These are phyloP conservation scores for Sturnus vulgaris DNA, from an alignment of 2,113 vertebrate species.

Conservation along the genomic window DNA sequence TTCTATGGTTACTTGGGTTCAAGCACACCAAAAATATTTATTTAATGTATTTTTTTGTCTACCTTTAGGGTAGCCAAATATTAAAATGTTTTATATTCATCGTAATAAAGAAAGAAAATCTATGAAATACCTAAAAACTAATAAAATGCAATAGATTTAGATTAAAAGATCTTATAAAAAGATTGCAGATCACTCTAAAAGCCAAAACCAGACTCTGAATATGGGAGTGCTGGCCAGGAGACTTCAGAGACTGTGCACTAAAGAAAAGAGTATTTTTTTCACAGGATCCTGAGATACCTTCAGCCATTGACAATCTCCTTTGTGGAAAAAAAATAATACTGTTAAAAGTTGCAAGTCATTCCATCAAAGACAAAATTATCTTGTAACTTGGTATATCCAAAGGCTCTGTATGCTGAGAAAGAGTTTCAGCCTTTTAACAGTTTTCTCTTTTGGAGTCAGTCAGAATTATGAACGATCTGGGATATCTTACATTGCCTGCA, in stretches of 20 bases:
- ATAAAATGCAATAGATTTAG: not conserved
- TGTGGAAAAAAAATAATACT: not conserved
- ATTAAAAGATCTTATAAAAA: not conserved
- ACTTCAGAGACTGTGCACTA: not conserved
- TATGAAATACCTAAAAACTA: not conserved
- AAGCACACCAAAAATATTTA: not conserved
- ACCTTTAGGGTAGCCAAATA: not conserved
- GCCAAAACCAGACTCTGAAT: not conserved
- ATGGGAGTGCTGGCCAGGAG: not conserved
- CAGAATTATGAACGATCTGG: constrained; percentile 48
- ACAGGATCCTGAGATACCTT: not conserved
- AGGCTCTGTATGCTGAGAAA: constrained; percentile 33
- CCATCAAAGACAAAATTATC: constrained; percentile 40
- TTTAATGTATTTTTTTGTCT: not conserved
- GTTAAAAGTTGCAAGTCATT: not conserved
- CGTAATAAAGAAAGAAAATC: not conserved
- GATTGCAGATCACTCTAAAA: not conserved
- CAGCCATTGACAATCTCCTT: not conserved
- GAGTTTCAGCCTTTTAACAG: constrained; percentile 35
- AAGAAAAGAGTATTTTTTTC: not conserved
- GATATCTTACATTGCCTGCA: constrained; percentile 36
- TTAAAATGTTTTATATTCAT: not conserved
- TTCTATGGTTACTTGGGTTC: not conserved
- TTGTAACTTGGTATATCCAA: constrained; percentile 22
- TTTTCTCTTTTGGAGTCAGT: constrained; percentile 38